Conservation (phyloP, 2,888 invertebrate genomes). For the Corythucha ciliata region DNA sequence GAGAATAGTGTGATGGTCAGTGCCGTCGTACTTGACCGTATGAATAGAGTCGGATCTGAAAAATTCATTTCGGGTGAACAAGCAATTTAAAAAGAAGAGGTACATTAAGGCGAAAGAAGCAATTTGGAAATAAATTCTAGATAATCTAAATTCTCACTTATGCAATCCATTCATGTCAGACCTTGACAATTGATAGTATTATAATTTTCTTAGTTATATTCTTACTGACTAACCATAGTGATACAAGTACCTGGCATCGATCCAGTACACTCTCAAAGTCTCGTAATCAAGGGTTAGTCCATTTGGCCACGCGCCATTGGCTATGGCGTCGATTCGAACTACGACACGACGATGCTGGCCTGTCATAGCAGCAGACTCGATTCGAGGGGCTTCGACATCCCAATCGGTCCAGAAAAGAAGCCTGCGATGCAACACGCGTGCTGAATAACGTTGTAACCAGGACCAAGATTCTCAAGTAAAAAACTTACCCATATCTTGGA, state of each 20-base stretch:
- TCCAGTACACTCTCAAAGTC: conserved; percentile 67
- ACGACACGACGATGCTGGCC: conserved; percentile 56
- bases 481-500: conserved; percentile 56
- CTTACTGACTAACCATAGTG: not conserved
- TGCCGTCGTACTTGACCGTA: conserved; percentile 70
- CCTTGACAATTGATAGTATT: too few relatives aligned
- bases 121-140: too few relatives aligned
- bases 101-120: too few relatives aligned
- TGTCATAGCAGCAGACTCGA: conserved; percentile 72
- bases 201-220: not conserved
- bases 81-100: too few relatives aligned
- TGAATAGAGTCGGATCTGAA: conserved; percentile 73
- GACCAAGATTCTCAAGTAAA: not conserved
- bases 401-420: conserved; percentile 82
- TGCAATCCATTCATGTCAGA: not conserved
- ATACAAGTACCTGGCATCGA: conserved; percentile 57
- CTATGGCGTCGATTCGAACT: conserved; percentile 45
- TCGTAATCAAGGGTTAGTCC: conserved; percentile 71
- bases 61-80: too few relatives aligned
- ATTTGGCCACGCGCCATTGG: conserved; percentile 68
- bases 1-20: conserved; percentile 58
- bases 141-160: too few relatives aligned
- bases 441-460: not conserved
- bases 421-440: conserved; percentile 38
- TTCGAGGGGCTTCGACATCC: conserved; percentile 66